Conservation (phyloP, 2,797 vertebrate species). For the Acipenser ruthenus region DNA sequence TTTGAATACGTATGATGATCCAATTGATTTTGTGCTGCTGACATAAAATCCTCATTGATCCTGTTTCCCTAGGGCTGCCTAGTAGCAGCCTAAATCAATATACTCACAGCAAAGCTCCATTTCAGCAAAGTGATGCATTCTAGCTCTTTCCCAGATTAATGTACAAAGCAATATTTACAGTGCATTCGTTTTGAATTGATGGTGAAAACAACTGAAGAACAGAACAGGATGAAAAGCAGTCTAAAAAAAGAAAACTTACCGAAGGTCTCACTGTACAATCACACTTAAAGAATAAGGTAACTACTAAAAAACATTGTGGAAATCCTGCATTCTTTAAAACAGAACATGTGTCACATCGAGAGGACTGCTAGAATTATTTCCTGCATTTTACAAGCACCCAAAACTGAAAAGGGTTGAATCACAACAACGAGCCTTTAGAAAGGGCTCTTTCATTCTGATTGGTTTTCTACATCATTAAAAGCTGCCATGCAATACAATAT, state of each 20-base stretch:
- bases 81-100: constrained; percentile 1
- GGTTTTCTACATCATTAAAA: no score
- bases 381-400: background rate
- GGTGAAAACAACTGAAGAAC: background rate
- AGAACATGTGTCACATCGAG: background rate
- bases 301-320: background rate
- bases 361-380: background rate
- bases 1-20: no score
- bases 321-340: background rate
- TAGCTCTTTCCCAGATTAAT: constrained; percentile 27
- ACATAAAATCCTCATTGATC: background rate
- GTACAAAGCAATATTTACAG: constrained; percentile 2
- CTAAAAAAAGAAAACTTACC: background rate
- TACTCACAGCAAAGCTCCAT: background rate
- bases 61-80: background rate
- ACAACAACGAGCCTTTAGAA: no score
- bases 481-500: no score
- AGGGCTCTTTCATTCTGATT: no score
- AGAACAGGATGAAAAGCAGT: background rate
- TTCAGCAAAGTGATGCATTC: background rate
- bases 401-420: no score
- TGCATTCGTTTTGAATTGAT: background rate
- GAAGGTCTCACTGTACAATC: background rate
- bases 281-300: background rate
- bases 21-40: background rate